Conservation (phyloP, 2,888 invertebrate species). For the Idaea biselata region DNA sequence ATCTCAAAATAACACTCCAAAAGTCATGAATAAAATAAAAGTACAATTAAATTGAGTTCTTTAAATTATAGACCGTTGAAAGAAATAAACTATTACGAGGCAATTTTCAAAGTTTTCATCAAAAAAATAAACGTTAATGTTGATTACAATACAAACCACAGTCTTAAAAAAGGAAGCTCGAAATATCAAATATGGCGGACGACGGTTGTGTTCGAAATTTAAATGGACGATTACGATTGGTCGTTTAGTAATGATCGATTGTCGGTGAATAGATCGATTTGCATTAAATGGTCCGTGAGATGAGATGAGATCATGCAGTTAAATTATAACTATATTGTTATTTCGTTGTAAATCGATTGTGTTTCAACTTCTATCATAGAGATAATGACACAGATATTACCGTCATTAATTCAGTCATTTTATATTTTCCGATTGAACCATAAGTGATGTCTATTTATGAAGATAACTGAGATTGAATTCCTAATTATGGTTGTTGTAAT, state of each 20-base stretch:
- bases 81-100: neutral
- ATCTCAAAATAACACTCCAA: neutral
- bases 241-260: conserved; percentile 52
- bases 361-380: conserved; percentile 33
- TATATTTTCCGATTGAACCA: conserved; percentile 21
- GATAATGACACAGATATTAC: conserved; percentile 42
- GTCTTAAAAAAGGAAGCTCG: conserved; percentile 47
- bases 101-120: conserved; percentile 1
- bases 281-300: conserved; percentile 75
- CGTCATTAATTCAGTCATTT: conserved; percentile 45
- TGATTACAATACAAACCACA: conserved; percentile 37
- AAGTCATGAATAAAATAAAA: neutral
- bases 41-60: neutral
- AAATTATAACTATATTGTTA: conserved; percentile 50
- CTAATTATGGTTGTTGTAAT: conserved; percentile 1
- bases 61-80: neutral
- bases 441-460: neutral
- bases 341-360: conserved; percentile 50
- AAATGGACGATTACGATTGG: conserved; percentile 61
- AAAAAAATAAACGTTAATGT: neutral
- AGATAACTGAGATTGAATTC: neutral
- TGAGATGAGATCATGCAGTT: conserved; percentile 56
- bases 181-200: conserved; percentile 63
- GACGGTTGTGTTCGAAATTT: conserved; percentile 66
- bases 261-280: conserved; percentile 73